These are phyloP conservation scores for Drosophila prosaltans DNA, from an alignment of 1,140 invertebrate genomes.

Conservation along the genomic window DNA sequence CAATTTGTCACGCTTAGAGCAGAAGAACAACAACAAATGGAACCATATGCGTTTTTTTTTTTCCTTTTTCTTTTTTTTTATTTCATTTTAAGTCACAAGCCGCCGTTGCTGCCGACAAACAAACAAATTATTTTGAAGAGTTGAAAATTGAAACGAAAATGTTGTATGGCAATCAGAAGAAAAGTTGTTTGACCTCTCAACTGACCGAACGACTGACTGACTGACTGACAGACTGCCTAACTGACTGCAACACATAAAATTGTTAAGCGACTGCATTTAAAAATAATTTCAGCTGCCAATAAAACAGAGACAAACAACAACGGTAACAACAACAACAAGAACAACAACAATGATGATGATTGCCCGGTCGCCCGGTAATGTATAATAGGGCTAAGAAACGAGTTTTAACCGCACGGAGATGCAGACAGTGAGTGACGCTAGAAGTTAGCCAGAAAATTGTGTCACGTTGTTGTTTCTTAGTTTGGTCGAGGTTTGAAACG, in stretches of 20 bases:
- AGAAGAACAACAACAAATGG: conserved; percentile 20
- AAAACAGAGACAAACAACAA: conserved; percentile 45
- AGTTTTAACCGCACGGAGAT: conserved; percentile 65
- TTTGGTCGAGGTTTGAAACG: conserved; percentile 41
- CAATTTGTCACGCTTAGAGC: conserved; percentile 68
- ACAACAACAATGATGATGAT: conserved; percentile 44
- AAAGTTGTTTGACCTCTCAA: conserved; percentile 78
- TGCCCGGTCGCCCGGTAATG: conserved; percentile 39
- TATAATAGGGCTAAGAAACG: conserved; percentile 67
- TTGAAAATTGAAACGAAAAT: not conserved
- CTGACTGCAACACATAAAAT: conserved; percentile 66
- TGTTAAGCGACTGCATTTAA: conserved; percentile 80
- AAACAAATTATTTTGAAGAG: conserved; percentile 62
- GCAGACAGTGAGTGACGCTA: not conserved
- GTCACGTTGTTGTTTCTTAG: conserved; percentile 66
- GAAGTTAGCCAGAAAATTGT: conserved; percentile 64
- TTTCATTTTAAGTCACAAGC: conserved; percentile 10
- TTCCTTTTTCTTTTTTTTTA: conserved; percentile 26
- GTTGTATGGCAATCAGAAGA: conserved; percentile 41
- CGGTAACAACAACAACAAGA: conserved; percentile 13
- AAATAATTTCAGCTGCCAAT: conserved; percentile 80
- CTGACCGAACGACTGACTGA: conserved; percentile 44
- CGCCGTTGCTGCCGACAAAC: conserved; percentile 35
- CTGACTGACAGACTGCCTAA: conserved; percentile 39
- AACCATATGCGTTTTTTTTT: conserved; percentile 53